Evolutionary conservation across 2,888 invertebrate genomes (phyloP), one percentile per base, ranked within the genome.

Genomic region (Stenurella melanura): DNA sequence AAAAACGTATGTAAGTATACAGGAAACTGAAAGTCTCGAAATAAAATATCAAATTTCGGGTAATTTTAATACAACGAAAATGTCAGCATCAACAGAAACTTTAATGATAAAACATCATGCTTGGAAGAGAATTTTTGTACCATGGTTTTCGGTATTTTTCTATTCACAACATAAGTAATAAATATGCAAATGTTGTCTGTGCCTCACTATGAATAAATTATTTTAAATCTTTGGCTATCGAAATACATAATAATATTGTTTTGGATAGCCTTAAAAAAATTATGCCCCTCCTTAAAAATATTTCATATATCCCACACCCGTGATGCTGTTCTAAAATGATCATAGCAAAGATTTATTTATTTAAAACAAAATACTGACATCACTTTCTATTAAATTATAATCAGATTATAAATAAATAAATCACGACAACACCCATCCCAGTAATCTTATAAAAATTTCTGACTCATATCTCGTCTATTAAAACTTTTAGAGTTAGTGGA

Each of bases 101-200:
- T 26, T 34, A 34, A 34, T 5, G 7, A 34, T 34, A 34, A 6
- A 34, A 42, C 4, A n/a, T 1, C n/a, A 5, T n/a, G 50, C n/a
- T n/a, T 50, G 50, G n/a, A n/a, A n/a, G 50, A 50, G 42, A 42
- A 42, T 42, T 11, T 42, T 42, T 42, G 42, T 42, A 42, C 12
- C 12, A 42, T 42, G 0, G 1, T 42, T 42, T 50, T 50, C 1
- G 15, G 15, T 4, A n/a, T 50, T n/a, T 50, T 50, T n/a, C 50
- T 50, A 7, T 50, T n/a, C 50, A n/a, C 50, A 15, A n/a, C n/a
- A 50, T n/a, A n/a, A 50, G 26, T 30, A 61, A 61, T 61, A 64
- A 64, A 64, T 64, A 64, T 42, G 64, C 19, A 64, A 64, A 64
- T 64, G 38, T 64, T 38, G 18, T 42, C 64, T 64, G 18, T 64